phyloP scores from a whole-genome alignment of 2,888 invertebrate genomes.

The Oxytorus armatus region DNA sequence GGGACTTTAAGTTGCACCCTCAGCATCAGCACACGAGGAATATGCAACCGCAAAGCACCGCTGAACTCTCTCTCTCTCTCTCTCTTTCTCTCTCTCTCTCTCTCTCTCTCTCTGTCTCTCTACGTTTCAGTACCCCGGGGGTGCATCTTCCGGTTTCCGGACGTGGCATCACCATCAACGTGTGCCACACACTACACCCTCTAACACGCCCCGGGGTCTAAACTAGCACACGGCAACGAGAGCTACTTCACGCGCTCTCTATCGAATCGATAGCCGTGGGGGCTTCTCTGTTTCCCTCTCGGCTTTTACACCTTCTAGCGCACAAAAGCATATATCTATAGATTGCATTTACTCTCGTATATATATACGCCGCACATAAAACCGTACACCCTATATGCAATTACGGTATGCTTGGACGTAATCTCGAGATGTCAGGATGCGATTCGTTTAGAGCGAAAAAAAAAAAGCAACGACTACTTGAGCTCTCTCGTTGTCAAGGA shows the following conservation, averaged over 20 bases:
- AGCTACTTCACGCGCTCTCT: constrained; percentile 53
- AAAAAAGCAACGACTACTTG: neutral
- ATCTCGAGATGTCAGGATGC: constrained; percentile 8
- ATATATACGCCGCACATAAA: neutral
- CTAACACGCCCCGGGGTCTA: constrained; percentile 45
- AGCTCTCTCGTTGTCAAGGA: neutral
- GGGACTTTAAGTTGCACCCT: constrained; percentile 46
- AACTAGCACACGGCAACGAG: constrained; percentile 41
- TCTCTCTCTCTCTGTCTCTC: constrained; percentile 28
- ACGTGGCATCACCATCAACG: constrained; percentile 55
- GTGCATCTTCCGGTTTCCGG: constrained; percentile 64
- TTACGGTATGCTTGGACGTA: constrained; percentile 7
- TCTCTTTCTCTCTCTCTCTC: constrained; percentile 27
- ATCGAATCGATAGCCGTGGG: constrained; percentile 60
- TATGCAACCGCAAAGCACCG: constrained; percentile 38
- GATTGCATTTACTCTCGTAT: neutral
- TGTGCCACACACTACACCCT: constrained; percentile 46
- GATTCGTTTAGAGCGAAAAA: neutral
- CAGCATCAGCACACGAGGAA: constrained; percentile 38
- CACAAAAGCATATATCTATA: constrained; percentile 20
- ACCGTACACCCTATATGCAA: neutral
- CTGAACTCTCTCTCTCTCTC: constrained; percentile 26
- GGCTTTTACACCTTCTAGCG: constrained; percentile 40
- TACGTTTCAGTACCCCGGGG: constrained; percentile 30
- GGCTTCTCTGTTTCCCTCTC: constrained; percentile 13